Percentiles rank a stretch among this genome's conserved stretches.
These are phyloP conservation scores for Yponomeuta evonymella DNA, from an alignment of 2,888 invertebrate species.

Conservation along the genomic window DNA sequence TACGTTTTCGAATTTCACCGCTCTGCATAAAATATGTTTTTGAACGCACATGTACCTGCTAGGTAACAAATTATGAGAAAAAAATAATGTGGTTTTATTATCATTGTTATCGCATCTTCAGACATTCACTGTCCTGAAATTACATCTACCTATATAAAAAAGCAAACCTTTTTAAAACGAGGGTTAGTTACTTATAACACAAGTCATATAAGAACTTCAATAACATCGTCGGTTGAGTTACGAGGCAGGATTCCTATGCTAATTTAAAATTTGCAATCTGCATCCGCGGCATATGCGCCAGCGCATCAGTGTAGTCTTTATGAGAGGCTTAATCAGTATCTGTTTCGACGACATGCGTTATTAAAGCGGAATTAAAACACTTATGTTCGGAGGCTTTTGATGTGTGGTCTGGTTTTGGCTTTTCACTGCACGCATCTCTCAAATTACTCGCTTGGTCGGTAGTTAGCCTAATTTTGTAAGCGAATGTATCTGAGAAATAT, in stretches of 20 bases:
- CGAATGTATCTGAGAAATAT: neutral
- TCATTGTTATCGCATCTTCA: too few species aligned
- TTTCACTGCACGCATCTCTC: neutral
- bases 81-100: too few species aligned
- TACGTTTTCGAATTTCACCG: neutral
- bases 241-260: slow-evolving; percentile 56
- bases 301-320: slow-evolving; percentile 48
- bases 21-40: too few species aligned
- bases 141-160: neutral
- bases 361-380: slow-evolving; percentile 69
- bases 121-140: too few species aligned
- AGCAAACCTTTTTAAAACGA: neutral
- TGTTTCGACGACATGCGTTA: slow-evolving; percentile 59
- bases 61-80: too few species aligned
- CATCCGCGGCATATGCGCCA: slow-evolving; percentile 28
- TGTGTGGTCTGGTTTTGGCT: slow-evolving; percentile 26
- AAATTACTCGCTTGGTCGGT: neutral
- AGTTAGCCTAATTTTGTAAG: neutral
- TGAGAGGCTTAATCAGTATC: slow-evolving; percentile 63
- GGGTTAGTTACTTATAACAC: neutral
- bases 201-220: slow-evolving; percentile 7
- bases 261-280: slow-evolving; percentile 44
- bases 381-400: slow-evolving; percentile 38
- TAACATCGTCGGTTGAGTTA: slow-evolving; percentile 34
- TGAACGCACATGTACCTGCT: too few species aligned